phyloP scores from a whole-genome alignment of 2,888 invertebrate genomes.

The Pasiphila rectangulata region DNA sequence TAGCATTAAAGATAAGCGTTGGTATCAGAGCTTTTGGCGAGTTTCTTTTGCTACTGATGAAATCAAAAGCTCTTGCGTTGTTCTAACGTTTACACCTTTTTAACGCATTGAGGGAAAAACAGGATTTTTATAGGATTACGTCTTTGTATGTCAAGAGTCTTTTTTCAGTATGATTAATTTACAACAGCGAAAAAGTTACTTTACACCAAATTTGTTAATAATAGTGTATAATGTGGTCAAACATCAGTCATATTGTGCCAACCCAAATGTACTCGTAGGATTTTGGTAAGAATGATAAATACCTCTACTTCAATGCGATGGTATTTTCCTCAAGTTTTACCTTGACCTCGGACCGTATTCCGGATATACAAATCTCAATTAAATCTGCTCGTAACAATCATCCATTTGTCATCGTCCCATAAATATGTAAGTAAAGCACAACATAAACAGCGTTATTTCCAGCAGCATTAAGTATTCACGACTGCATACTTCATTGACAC shows the following conservation, averaged over 20 bases:
- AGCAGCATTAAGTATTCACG: constrained; percentile 21
- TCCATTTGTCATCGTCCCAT: constrained; percentile 14
- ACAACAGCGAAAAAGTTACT: too few relatives aligned
- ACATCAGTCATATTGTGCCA: too few relatives aligned
- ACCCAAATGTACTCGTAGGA: neutral
- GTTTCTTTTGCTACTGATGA: constrained; percentile 16
- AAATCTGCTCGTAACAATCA: neutral
- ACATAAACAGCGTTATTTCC: constrained; percentile 19
- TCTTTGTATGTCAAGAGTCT: too few relatives aligned
- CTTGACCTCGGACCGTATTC: neutral
- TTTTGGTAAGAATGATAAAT: neutral
- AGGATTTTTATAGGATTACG: too few relatives aligned
- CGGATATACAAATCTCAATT: neutral
- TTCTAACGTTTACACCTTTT: neutral
- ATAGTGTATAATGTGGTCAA: too few relatives aligned
- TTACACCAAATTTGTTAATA: too few relatives aligned
- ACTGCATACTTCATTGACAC: constrained; percentile 22
- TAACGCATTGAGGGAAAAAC: too few relatives aligned
- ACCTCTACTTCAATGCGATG: neutral
- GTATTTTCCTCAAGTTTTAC: neutral
- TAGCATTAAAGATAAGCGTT: constrained; percentile 30
- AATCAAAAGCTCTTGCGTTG: constrained; percentile 9
- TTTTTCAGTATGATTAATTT: too few relatives aligned
- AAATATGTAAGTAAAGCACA: constrained; percentile 18
- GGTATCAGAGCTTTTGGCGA: constrained; percentile 23